phyloP scores from a whole-genome alignment of 2,113 vertebrate genomes.

The Irena cyanogastra region DNA sequence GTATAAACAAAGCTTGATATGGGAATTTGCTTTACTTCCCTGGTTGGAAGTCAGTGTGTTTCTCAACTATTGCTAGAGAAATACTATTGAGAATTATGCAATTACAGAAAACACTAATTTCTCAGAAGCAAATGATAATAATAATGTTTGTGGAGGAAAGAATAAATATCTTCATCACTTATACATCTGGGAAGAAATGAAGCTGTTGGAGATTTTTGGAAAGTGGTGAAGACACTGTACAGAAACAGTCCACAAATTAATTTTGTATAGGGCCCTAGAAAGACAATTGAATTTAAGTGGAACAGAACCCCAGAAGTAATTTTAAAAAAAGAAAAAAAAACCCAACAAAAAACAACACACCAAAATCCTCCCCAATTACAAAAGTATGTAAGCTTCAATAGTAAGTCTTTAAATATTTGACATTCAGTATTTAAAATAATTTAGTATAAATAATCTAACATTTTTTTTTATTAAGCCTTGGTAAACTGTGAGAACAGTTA shows the following conservation, averaged over 20 bases:
- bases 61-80: background rate
- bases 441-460: background rate
- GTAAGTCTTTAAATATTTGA: background rate
- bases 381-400: background rate
- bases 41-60: background rate
- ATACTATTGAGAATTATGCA: background rate
- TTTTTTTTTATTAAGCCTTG: background rate
- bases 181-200: background rate
- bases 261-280: background rate
- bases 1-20: background rate
- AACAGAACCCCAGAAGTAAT: background rate
- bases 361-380: fast-evolving
- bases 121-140: background rate
- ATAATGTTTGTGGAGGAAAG: background rate
- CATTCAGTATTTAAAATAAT: background rate
- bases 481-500: background rate
- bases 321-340: background rate
- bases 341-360: fast-evolving
- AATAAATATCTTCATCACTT: background rate
- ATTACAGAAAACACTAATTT: background rate
- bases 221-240: background rate
- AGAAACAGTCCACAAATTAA: background rate
- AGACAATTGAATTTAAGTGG: background rate
- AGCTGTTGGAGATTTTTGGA: background rate
- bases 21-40: background rate